Conservation (phyloP, 2,888 invertebrate genomes). For the Chalcosyrphus nemorum region DNA sequence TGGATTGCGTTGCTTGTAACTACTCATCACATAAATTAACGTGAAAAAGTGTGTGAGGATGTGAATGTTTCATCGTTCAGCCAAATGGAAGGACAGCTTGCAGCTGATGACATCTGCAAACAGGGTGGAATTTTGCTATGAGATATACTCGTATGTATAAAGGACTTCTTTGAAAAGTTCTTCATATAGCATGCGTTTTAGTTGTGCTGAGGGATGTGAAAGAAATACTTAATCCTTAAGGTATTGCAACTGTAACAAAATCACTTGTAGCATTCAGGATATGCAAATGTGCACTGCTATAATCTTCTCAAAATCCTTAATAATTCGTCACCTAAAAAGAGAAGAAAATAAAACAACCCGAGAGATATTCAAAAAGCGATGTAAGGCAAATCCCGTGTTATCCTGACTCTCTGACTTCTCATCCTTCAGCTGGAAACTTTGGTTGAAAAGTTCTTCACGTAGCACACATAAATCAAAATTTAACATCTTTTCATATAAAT, state of each 20-base stretch:
- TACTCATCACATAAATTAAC: conserved; percentile 71
- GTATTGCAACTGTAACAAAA: too few species aligned
- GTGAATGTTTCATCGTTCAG: conserved; percentile 32
- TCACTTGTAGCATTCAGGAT: conserved; percentile 1
- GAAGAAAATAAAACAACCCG: too few species aligned
- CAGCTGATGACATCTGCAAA: conserved; percentile 50
- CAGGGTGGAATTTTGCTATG: neutral
- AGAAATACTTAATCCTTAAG: too few species aligned
- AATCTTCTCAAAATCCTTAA: conserved; percentile 54
- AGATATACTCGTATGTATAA: too few species aligned
- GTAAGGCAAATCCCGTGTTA: conserved; percentile 55
- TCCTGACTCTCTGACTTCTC: conserved; percentile 56
- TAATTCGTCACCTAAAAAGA: conserved; percentile 38
- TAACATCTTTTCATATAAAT: conserved; percentile 68
- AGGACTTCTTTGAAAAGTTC: neutral
- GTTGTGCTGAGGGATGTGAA: neutral
- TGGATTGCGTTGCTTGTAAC: neutral
- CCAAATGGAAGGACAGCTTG: conserved; percentile 32
- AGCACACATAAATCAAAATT: conserved; percentile 72
- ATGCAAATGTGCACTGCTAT: conserved; percentile 45
- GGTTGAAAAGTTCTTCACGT: conserved; percentile 64
- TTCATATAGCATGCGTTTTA: conserved; percentile 1
- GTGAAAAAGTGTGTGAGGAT: conserved; percentile 53
- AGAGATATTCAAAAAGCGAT: conserved; percentile 26
- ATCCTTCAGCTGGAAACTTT: conserved; percentile 31